Percentiles rank a stretch among this genome's conserved stretches.
These are phyloP conservation scores for Pan troglodytes DNA, from an alignment of 2,113 vertebrate species.

Conservation along the genomic window NHGRI_mPanTro3-v2.1_pri NC_086015.1:30580001-30580500, in stretches of 20 bases:
- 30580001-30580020: not conserved
- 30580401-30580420: not conserved
- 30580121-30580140: not conserved
- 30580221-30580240: not conserved
- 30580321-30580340: not conserved
- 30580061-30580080: not conserved
- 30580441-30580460: not conserved
- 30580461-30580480: not conserved
- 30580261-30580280: not conserved
- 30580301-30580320: not conserved
- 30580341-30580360: not conserved
- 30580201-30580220: no score
- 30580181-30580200: not conserved
- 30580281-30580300: not conserved
- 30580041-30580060: not conserved
- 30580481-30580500: not conserved
- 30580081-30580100: not conserved
- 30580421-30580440: not conserved
- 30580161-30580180: not conserved
- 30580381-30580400: not conserved
- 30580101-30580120: not conserved
- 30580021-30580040: not conserved
- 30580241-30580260: not conserved
- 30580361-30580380: not conserved
- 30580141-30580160: not conserved